Percentiles rank a stretch among this genome's conserved stretches.
Evolutionary conservation across 2,888 invertebrate genomes (phyloP).

Genomic region (Agrochola litura): DNA sequence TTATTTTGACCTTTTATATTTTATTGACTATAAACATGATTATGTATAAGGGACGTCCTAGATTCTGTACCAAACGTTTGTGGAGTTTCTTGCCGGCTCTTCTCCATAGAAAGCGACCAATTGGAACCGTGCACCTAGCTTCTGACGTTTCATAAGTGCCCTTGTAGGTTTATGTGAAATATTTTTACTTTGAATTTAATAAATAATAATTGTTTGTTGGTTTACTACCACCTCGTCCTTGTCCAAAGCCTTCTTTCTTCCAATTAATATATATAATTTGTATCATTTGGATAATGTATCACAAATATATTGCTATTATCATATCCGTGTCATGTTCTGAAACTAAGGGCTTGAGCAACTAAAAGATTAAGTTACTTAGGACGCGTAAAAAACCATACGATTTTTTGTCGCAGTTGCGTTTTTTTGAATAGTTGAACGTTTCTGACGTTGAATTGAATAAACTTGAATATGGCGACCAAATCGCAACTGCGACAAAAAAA

Average conservation of each 20-base stretch:
- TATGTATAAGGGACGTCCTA: neutral
- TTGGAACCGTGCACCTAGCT: neutral
- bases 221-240: neutral
- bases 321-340: slow-evolving; percentile 30
- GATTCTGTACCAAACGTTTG: neutral
- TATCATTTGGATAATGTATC: slow-evolving; percentile 29
- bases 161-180: neutral
- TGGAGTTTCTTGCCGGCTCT: neutral
- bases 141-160: neutral
- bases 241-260: neutral
- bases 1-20: neutral
- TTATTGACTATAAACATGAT: neutral
- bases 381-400: neutral
- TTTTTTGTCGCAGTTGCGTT: slow-evolving; percentile 42
- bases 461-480: slow-evolving; percentile 38
- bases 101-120: neutral
- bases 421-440: neutral
- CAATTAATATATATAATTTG: slow-evolving; percentile 22
- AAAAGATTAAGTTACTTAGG: slow-evolving; percentile 19
- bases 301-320: slow-evolving; percentile 33
- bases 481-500: slow-evolving; percentile 35
- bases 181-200: too few relatives aligned
- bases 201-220: neutral
- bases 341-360: slow-evolving; percentile 51
- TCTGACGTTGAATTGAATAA: slow-evolving; percentile 4